Percentiles rank a stretch among this genome's conserved stretches.
Conservation (phyloP, 1,140 invertebrate species). For the Diorhabda sublineata region DNA sequence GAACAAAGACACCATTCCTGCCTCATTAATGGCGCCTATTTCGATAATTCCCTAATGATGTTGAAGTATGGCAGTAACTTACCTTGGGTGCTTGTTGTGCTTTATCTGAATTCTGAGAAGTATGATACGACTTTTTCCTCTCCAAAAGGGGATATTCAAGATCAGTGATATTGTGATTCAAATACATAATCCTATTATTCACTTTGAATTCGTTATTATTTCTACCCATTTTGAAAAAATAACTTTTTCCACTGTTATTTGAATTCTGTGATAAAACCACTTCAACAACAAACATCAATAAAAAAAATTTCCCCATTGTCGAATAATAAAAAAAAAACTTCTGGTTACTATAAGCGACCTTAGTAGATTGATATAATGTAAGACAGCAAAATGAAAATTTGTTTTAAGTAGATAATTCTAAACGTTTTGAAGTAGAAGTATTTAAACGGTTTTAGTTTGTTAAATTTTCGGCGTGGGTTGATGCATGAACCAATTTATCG, state of each 20-base stretch:
- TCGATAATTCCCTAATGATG: not conserved
- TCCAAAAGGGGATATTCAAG: conserved; percentile 10
- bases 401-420: not conserved
- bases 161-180: conserved; percentile 30
- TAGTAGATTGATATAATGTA: not conserved
- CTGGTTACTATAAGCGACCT: not conserved
- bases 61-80: not conserved
- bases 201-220: conserved; percentile 27
- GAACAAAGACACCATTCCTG: not conserved
- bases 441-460: too few species aligned
- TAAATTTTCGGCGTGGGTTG: too few species aligned
- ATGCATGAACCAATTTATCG: too few species aligned
- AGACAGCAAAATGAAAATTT: not conserved
- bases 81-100: not conserved
- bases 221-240: conserved; percentile 27
- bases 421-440: not conserved
- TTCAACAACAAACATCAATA: not conserved
- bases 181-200: conserved; percentile 24
- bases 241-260: conserved; percentile 23
- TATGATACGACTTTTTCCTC: conserved; percentile 11
- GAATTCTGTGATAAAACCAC: not conserved
- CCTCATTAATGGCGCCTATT: not conserved
- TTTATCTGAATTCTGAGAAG: conserved; percentile 14
- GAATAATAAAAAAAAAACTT: not conserved
- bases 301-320: not conserved